Conservation (phyloP, 2,888 invertebrate species). For the Thelaira solivaga region DNA sequence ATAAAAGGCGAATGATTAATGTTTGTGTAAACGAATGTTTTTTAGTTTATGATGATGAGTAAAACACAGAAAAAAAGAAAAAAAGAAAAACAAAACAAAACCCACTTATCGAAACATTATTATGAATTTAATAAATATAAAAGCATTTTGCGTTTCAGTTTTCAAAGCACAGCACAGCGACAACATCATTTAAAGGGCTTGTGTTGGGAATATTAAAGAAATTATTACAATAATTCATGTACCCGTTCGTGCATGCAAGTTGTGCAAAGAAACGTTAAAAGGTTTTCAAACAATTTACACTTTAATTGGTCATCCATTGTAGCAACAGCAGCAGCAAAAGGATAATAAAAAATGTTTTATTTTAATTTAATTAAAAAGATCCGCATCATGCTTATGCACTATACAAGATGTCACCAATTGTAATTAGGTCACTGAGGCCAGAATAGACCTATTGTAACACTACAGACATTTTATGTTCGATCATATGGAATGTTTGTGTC, state of each 20-base stretch:
- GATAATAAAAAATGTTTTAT: background rate
- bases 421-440: too few species aligned
- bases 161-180: background rate
- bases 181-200: background rate
- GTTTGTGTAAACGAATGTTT: background rate
- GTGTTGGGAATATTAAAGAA: background rate
- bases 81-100: too few species aligned
- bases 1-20: constrained; percentile 31
- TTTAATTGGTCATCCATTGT: constrained; percentile 9
- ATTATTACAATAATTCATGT: constrained; percentile 1
- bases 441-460: too few species aligned
- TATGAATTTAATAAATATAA: constrained; percentile 46
- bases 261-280: background rate
- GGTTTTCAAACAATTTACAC: constrained; percentile 18
- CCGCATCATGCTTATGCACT: too few species aligned
- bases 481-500: too few species aligned
- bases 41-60: constrained; percentile 24
- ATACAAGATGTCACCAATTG: too few species aligned
- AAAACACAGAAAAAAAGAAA: background rate
- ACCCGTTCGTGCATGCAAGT: background rate
- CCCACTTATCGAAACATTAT: background rate
- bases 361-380: constrained; percentile 38
- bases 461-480: too few species aligned
- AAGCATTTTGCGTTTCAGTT: constrained; percentile 27
- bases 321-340: background rate